phyloP scores from a whole-genome alignment of 2,888 invertebrate species.

The Hypsopygia costalis region DNA sequence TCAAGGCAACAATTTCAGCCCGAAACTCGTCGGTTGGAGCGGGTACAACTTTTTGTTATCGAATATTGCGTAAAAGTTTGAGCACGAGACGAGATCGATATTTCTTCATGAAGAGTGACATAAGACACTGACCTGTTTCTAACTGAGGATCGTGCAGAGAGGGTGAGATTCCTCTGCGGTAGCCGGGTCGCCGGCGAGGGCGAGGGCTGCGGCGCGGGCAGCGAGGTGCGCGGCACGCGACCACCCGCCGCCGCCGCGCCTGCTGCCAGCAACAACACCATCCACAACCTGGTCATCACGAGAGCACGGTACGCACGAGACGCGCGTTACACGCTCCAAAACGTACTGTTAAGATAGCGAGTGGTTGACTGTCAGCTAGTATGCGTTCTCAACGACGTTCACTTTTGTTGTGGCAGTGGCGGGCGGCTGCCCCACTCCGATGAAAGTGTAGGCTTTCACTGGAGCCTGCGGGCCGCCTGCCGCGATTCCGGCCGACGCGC shows the following conservation, averaged over 20 bases:
- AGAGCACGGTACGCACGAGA: conserved; percentile 45
- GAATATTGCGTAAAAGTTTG: not conserved
- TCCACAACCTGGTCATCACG: conserved; percentile 68
- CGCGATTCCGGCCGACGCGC: not conserved
- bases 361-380: conserved; percentile 49
- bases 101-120: not conserved
- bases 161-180: conserved; percentile 68
- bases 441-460: conserved; percentile 76
- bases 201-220: conserved; percentile 70
- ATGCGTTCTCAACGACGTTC: conserved; percentile 61
- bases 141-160: conserved; percentile 62
- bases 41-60: not conserved
- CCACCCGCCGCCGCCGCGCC: conserved; percentile 64
- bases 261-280: conserved; percentile 57
- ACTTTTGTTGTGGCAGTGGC: conserved; percentile 62
- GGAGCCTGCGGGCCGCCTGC: conserved; percentile 29
- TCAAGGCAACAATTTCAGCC: not conserved
- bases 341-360: conserved; percentile 54
- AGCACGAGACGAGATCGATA: not conserved
- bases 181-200: conserved; percentile 78
- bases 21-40: not conserved
- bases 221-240: conserved; percentile 65
- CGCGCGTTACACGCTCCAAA: conserved; percentile 51
- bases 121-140: conserved; percentile 66
- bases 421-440: conserved; percentile 59